Conservation (phyloP, 2,113 vertebrate genomes). For the Nicator chloris region DNA sequence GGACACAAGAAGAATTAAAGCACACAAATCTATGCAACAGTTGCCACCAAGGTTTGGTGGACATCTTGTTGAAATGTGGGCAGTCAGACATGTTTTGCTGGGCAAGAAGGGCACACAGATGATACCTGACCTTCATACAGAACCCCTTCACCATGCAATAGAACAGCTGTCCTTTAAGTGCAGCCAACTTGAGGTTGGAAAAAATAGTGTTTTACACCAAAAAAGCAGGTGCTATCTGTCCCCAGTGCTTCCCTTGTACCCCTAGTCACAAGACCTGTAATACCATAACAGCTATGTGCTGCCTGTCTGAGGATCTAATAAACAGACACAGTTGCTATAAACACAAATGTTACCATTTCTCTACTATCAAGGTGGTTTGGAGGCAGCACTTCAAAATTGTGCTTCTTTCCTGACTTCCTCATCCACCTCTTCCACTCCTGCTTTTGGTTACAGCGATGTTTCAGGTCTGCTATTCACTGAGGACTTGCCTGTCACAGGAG, state of each 20-base stretch:
- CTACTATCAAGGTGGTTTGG: not conserved
- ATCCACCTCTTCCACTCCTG: not conserved
- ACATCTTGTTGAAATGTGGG: not conserved
- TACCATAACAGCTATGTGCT: not conserved
- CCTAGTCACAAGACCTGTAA: not conserved
- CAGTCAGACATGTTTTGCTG: not conserved
- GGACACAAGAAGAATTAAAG: not conserved
- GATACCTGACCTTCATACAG: not conserved
- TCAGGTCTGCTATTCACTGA: not conserved
- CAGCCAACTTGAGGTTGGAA: not conserved
- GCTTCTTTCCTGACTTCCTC: not conserved
- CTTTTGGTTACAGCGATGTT: not conserved
- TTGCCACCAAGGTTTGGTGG: fast-evolving
- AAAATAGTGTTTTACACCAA: not conserved
- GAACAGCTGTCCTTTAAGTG: not conserved
- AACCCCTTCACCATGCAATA: not conserved
- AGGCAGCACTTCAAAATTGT: not conserved
- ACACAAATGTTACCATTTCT: not conserved
- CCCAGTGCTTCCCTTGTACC: not conserved
- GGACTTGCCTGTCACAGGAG: not conserved
- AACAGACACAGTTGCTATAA: not conserved
- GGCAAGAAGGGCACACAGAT: not conserved
- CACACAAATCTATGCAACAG: not conserved
- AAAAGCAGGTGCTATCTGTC: not conserved
- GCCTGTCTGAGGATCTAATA: not conserved